These are phyloP conservation scores for Ictidomys tridecemlineatus DNA, from an alignment of 2,113 vertebrate genomes.

Conservation along the genomic window DNA sequence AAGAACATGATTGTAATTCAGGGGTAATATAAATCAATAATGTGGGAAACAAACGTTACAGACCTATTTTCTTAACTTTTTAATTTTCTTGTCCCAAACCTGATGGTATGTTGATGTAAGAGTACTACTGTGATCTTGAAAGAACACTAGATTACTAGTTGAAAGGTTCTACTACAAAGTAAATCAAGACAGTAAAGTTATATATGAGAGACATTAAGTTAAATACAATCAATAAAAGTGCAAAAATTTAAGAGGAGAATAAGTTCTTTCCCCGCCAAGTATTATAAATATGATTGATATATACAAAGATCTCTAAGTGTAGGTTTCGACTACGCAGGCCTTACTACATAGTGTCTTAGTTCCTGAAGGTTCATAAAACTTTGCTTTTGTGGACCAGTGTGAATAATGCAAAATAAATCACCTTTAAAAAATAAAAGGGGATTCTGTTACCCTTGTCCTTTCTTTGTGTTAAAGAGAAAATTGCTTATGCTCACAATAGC, in stretches of 20 bases:
- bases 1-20: not conserved
- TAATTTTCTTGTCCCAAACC: not conserved
- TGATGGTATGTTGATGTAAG: not conserved
- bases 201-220: not conserved
- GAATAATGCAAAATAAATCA: constrained; percentile 47
- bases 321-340: not conserved
- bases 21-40: constrained; percentile 24
- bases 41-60: not conserved
- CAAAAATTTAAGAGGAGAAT: not conserved
- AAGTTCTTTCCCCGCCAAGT: not conserved
- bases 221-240: constrained; percentile 13
- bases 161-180: not conserved
- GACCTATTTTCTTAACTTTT: not conserved
- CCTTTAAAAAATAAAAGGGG: not conserved
- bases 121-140: not conserved
- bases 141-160: not conserved
- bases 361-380: not conserved
- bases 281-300: not conserved
- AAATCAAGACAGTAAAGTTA: not conserved
- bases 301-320: not conserved
- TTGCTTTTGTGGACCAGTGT: not conserved
- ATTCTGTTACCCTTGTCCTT: not conserved
- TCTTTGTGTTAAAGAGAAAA: not conserved
- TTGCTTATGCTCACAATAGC: accelerated
- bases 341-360: not conserved